Evolutionary conservation across 2,797 vertebrate genomes (phyloP).

Genomic region (Poecilia gillii): DNA sequence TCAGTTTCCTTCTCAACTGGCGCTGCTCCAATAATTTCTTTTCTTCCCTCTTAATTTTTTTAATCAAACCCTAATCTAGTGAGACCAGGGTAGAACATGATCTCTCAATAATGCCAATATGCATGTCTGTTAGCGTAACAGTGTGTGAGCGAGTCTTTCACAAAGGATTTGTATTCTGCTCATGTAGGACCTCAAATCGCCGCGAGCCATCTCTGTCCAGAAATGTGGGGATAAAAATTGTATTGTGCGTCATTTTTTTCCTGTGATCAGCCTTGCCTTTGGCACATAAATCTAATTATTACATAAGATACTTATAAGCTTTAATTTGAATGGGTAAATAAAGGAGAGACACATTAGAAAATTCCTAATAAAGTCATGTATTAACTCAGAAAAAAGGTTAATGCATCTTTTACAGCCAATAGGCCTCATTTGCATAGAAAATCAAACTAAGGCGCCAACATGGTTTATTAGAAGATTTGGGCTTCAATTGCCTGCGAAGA

Average conservation of each 20-base stretch:
- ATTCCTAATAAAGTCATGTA: background rate
- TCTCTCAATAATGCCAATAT: slow-evolving; percentile 60
- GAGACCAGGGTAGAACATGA: slow-evolving; percentile 45
- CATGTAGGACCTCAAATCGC: slow-evolving; percentile 16
- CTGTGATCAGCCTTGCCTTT: slow-evolving; percentile 3
- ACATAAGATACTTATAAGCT: slow-evolving; percentile 41
- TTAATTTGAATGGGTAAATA: slow-evolving; percentile 5
- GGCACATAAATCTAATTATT: slow-evolving; percentile 28
- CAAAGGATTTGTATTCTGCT: slow-evolving; percentile 11
- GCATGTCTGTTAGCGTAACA: slow-evolving; percentile 27
- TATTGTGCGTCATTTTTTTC: slow-evolving; percentile 21
- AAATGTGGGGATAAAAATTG: slow-evolving; percentile 18
- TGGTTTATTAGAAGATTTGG: slow-evolving; percentile 28
- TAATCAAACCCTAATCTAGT: slow-evolving; percentile 50
- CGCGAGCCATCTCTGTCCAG: slow-evolving; percentile 24
- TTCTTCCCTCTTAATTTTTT: slow-evolving; percentile 40
- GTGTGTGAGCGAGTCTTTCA: slow-evolving; percentile 23
- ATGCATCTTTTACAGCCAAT: too few species aligned
- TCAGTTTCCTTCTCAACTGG: slow-evolving; percentile 36
- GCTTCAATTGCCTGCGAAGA: background rate
- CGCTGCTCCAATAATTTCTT: slow-evolving; percentile 5
- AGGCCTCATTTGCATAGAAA: slow-evolving; percentile 6
- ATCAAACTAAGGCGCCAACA: slow-evolving; percentile 37
- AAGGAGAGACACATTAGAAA: slow-evolving; percentile 8
- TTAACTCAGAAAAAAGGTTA: background rate